A percentile compares a stretch with the other conserved stretches of the same genome.
Conservation (phyloP, 2,888 invertebrate genomes). For the Drosophila parthenogenetica region DNA sequence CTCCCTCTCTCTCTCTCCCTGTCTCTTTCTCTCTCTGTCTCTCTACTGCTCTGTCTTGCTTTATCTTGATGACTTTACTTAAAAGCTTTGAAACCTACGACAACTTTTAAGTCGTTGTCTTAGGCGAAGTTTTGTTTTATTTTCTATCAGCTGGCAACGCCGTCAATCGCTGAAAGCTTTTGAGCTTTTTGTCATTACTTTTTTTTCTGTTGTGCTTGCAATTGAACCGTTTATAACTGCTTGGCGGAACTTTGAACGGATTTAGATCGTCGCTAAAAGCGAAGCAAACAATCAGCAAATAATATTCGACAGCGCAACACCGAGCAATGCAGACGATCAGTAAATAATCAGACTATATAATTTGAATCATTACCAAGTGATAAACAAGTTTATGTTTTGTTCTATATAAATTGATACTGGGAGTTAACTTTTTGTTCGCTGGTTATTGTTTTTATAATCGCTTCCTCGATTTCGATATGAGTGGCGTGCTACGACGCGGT, state of each 20-base stretch:
- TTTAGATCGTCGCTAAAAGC: constrained; percentile 76
- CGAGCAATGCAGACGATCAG: constrained; percentile 52
- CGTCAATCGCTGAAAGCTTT: constrained; percentile 41
- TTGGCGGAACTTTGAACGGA: constrained; percentile 70
- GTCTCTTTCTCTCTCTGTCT: background rate
- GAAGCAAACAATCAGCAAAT: constrained; percentile 54
- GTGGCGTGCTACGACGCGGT: constrained; percentile 83
- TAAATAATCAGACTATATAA: constrained; percentile 25
- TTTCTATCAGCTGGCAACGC: constrained; percentile 56
- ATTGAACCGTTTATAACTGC: constrained; percentile 69
- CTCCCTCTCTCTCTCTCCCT: background rate
- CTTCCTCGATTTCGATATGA: constrained; percentile 66
- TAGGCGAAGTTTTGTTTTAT: constrained; percentile 36
- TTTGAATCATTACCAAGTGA: constrained; percentile 33
- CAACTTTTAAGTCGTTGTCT: constrained; percentile 48
- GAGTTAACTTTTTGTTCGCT: background rate
- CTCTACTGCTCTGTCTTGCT: no score
- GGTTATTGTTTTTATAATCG: background rate
- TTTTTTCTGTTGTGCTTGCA: no score
- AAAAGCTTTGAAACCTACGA: constrained; percentile 56
- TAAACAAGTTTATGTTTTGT: constrained; percentile 2
- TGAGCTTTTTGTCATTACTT: constrained; percentile 35
- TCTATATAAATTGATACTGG: no score
- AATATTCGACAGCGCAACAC: constrained; percentile 46
- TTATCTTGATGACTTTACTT: background rate